Evolutionary conservation across 2,797 vertebrate species (phyloP).

Genomic region (Phataginus tricuspis): DNA sequence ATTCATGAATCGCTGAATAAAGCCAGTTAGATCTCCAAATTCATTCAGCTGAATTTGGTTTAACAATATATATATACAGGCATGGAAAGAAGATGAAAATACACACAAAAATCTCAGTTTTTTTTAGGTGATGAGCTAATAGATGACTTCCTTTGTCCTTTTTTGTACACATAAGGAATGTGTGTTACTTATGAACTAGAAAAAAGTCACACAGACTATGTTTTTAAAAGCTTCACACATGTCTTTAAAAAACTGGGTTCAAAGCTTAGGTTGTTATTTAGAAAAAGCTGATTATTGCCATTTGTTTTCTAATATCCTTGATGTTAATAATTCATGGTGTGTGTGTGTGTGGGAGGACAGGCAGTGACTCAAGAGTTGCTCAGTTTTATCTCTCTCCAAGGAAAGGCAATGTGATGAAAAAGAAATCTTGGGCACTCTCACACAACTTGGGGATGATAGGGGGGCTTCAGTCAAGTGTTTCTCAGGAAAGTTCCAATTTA

Average conservation of each 20-base stretch:
- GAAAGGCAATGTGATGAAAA: not conserved
- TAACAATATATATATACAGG: not conserved
- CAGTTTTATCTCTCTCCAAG: not conserved
- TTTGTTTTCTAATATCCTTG: constrained; percentile 14
- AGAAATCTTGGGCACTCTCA: not conserved
- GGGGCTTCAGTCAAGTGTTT: constrained; percentile 17
- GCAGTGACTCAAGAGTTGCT: not conserved
- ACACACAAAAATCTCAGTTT: not conserved
- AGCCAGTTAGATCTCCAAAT: too few relatives aligned
- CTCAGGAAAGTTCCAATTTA: constrained; percentile 28
- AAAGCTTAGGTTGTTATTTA: not conserved
- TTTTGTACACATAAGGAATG: not conserved
- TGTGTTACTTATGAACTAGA: constrained; percentile 15
- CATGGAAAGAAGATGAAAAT: not conserved
- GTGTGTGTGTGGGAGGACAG: not conserved
- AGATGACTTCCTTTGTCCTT: constrained; percentile 9
- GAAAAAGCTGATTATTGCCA: constrained; percentile 18
- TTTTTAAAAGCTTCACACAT: not conserved
- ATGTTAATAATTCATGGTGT: not conserved
- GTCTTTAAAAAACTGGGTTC: not conserved
- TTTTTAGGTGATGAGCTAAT: not conserved
- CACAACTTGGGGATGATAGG: not conserved
- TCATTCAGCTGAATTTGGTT: not conserved
- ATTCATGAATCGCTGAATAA: too few relatives aligned
- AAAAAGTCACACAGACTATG: not conserved